A percentile compares a stretch with the other conserved stretches of the same genome.
Evolutionary conservation across 2,797 vertebrate genomes (phyloP).

Genomic region (Gallinago stenura): DNA sequence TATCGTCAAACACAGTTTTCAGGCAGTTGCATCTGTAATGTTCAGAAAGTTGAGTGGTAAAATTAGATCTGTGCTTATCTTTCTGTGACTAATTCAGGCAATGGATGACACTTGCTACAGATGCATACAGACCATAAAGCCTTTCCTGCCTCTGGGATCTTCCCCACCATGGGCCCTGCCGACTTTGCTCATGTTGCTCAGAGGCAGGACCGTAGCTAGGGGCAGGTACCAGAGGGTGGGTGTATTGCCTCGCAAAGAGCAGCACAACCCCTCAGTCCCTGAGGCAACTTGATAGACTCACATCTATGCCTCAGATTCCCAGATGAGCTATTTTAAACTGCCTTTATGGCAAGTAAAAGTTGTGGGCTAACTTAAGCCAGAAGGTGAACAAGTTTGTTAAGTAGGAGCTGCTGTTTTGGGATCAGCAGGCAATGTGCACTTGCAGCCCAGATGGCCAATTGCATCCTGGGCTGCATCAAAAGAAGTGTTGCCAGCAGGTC

Average conservation of each 20-base stretch:
- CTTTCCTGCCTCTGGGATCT: not conserved
- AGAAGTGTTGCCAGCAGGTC: too few species aligned
- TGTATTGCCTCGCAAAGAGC: rapidly evolving
- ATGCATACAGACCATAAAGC: not conserved
- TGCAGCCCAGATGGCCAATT: too few species aligned
- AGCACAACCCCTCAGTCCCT: not conserved
- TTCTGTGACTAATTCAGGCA: slow-evolving; percentile 1
- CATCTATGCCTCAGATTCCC: not conserved
- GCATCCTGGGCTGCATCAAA: too few species aligned
- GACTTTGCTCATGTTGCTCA: not conserved
- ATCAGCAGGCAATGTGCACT: too few species aligned
- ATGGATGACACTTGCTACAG: not conserved
- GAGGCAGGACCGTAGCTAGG: not conserved
- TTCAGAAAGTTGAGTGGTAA: not conserved
- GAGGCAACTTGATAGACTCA: not conserved
- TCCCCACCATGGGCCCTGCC: rapidly evolving
- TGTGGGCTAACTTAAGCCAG: not conserved
- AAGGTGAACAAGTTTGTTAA: not conserved
- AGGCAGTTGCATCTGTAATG: not conserved
- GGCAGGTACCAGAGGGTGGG: not conserved
- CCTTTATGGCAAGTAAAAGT: not conserved
- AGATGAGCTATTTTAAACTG: not conserved
- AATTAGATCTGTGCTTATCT: slow-evolving; percentile 15
- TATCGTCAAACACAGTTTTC: not conserved
- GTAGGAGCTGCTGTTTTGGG: not conserved